Conservation (phyloP, 2,113 vertebrate species). For the Pampusana beccarii region DNA sequence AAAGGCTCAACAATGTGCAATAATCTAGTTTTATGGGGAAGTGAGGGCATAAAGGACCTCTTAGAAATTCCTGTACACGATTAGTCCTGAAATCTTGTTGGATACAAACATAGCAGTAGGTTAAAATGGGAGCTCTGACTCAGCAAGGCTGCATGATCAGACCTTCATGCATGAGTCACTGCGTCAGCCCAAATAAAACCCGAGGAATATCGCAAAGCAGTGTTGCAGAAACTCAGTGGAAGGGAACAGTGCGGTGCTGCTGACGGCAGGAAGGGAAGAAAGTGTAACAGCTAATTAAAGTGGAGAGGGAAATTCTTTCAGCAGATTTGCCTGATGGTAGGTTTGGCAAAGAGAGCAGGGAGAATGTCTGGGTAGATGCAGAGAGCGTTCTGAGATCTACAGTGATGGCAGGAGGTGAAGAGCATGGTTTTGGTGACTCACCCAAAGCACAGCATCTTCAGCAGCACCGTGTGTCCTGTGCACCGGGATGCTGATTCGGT, state of each 20-base stretch:
- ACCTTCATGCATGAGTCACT: neutral
- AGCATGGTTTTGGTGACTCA: neutral
- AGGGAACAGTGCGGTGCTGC: neutral
- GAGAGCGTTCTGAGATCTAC: rapidly evolving
- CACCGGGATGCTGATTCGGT: neutral
- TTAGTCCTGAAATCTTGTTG: neutral
- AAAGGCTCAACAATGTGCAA: neutral
- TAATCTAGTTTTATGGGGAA: neutral
- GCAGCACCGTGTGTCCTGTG: rapidly evolving
- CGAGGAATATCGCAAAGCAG: neutral
- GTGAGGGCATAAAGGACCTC: neutral
- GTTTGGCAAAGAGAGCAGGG: neutral
- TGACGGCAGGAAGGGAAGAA: neutral
- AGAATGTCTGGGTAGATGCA: neutral
- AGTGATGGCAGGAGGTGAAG: neutral
- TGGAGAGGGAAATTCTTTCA: neutral
- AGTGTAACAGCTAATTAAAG: neutral
- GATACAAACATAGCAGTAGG: rapidly evolving
- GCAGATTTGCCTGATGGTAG: neutral
- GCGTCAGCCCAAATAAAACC: neutral
- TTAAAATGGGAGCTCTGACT: neutral
- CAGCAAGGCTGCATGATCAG: neutral
- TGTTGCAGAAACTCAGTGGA: neutral
- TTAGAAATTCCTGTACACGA: rapidly evolving
- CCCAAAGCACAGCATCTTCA: neutral